phyloP scores from a whole-genome alignment of 2,797 vertebrate species.

The Anisognathus igniventris region DNA sequence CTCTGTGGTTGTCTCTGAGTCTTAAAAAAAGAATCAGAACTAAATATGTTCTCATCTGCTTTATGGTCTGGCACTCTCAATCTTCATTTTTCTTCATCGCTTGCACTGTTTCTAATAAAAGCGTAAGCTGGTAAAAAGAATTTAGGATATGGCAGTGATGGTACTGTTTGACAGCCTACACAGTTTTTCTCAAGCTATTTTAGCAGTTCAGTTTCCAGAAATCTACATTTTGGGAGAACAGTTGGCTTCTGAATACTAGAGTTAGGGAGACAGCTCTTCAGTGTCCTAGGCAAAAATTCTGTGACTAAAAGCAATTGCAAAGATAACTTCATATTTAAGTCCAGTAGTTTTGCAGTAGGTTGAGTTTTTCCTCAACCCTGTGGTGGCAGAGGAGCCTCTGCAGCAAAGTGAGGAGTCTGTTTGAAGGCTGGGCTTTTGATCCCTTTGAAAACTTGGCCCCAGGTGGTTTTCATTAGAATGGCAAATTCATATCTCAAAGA shows the following conservation, averaged over 20 bases:
- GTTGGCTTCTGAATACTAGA: background rate
- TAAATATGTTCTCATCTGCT: background rate
- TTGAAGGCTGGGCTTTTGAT: background rate
- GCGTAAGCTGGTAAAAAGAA: background rate
- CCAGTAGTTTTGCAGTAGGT: background rate
- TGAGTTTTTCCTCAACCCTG: background rate
- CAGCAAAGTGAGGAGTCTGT: background rate
- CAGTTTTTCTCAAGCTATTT: background rate
- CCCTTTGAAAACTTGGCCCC: slow-evolving; percentile 51
- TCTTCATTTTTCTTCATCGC: background rate
- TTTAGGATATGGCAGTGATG: background rate
- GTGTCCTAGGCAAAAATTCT: background rate
- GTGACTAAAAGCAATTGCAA: background rate
- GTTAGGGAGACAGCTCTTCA: background rate
- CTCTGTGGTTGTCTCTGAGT: background rate
- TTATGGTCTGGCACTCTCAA: background rate
- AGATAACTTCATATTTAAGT: background rate
- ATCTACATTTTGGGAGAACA: background rate
- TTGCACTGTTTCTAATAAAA: background rate
- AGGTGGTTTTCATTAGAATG: slow-evolving; percentile 42
- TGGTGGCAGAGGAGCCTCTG: background rate
- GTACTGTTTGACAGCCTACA: background rate
- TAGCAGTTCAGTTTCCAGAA: background rate
- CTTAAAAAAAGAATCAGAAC: background rate
- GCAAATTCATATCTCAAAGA: slow-evolving; percentile 41